Base-by-base conservation (phyloP, 1,140 invertebrate species). In the Drosophila santomea region DNA sequence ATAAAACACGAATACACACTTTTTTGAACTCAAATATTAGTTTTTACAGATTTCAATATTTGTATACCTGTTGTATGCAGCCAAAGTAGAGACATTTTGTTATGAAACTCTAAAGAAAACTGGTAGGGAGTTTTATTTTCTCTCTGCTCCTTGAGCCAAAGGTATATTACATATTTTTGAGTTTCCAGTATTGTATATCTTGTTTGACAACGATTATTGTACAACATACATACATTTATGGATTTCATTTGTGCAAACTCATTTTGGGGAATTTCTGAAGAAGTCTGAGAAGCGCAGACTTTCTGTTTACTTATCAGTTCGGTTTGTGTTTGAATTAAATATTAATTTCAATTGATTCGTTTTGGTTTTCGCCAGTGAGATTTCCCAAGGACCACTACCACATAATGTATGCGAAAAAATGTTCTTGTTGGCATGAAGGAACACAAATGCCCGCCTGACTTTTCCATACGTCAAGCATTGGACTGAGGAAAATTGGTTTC, bases 351-450 rank as follows among this genome's bases (percentile, higher is more conserved):
- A 50, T 56, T 50, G 32, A 32, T 41, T 73, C 36, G 4, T 54
- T 55, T 62, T 52, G 23, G 47, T 50, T 74, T 52, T 17, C 52
- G 72, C 52, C 60, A 80, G 78, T 67, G 74, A 82, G 76, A 64
- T 80, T 67, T 86, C 62, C 71, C 75, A 86, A 88, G 83, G 82
- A 79, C 82, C 82, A 90, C 89, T 88, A 91, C 89, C 89, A 91
- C 90, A 91, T 91, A 91, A 91, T 91, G 90, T 91, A 89, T 89
- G 88, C 85, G 89, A 91, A 91, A 91, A 91, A 91, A 91, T 58
- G 90, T 91, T 91, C 90, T 91, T 91, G 90, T 91, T 83, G 90
- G 90, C 81, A 89, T 91, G 80, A 89, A 91, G 78, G 89, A 91
- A 91, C 89, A 91, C 90, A 91, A 91, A 91, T 91, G 82, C 79